phyloP scores from a whole-genome alignment of 2,888 invertebrate genomes.

The Agonopterix heracliana region DNA sequence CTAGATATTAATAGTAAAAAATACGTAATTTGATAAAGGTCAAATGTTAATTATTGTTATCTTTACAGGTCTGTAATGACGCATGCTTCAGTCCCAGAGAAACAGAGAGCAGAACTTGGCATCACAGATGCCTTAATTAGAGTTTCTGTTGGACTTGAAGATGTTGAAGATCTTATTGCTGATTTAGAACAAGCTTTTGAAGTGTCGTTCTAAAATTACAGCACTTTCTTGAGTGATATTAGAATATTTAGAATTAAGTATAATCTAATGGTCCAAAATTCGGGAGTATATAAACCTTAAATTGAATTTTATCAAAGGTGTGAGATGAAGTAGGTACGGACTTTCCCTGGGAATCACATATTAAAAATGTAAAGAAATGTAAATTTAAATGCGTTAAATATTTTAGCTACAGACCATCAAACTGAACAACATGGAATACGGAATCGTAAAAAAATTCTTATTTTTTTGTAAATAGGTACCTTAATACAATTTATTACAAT shows the following conservation, averaged over 20 bases:
- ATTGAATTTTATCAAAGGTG: too few relatives aligned
- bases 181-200: conserved; percentile 91
- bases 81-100: conserved; percentile 91
- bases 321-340: too few relatives aligned
- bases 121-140: conserved; percentile 91
- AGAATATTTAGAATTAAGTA: not conserved
- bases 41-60: not conserved
- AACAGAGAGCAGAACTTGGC: conserved; percentile 82
- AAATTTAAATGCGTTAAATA: too few relatives aligned
- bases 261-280: too few relatives aligned
- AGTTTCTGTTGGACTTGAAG: conserved; percentile 94
- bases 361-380: too few relatives aligned
- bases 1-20: not conserved
- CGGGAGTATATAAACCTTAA: too few relatives aligned
- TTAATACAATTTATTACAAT: too few relatives aligned
- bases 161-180: conserved; percentile 86
- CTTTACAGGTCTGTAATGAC: conserved; percentile 89
- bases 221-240: conserved; percentile 1
- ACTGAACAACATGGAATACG: too few relatives aligned
- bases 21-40: not conserved
- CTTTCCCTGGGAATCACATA: too few relatives aligned
- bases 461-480: too few relatives aligned
- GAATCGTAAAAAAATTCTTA: too few relatives aligned
- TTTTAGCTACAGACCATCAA: too few relatives aligned
- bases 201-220: conserved; percentile 41